A percentile compares a stretch with the other conserved stretches of the same genome.
These are phyloP conservation scores for Oreochromis aureus DNA, from an alignment of 2,113 vertebrate genomes.

Conservation along the genomic window DNA sequence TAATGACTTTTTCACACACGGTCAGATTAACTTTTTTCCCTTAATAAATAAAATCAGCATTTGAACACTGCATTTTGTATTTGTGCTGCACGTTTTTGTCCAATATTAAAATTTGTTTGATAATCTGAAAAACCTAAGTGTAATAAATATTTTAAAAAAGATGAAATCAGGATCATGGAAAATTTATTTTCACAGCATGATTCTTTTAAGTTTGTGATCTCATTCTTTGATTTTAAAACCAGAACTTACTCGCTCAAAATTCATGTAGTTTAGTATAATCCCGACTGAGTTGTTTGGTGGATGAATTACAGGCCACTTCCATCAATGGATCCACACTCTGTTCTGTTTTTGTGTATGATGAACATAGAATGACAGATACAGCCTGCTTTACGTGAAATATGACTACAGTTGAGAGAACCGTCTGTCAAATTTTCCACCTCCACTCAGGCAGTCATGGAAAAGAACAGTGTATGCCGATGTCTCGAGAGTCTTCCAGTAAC, in stretches of 20 bases:
- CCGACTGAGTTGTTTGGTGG: background rate
- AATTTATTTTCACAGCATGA: background rate
- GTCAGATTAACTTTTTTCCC: accelerated
- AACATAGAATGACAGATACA: background rate
- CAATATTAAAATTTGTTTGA: background rate
- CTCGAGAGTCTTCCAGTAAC: background rate
- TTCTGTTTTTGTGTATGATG: background rate
- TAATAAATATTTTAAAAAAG: background rate
- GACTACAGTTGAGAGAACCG: background rate
- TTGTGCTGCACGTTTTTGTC: background rate
- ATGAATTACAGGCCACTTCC: background rate
- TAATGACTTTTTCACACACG: background rate
- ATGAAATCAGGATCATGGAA: background rate
- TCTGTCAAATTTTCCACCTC: background rate
- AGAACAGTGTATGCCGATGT: background rate
- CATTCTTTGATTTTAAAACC: background rate
- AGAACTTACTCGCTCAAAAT: background rate
- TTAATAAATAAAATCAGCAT: background rate
- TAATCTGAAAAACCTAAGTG: background rate
- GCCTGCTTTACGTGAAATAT: background rate
- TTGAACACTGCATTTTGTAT: background rate
- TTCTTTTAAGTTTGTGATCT: background rate
- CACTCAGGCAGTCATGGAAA: background rate
- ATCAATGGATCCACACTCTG: background rate
- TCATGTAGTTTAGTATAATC: background rate